phyloP scores from a whole-genome alignment of 1,140 invertebrate species.

The Condylostylus longicornis region DNA sequence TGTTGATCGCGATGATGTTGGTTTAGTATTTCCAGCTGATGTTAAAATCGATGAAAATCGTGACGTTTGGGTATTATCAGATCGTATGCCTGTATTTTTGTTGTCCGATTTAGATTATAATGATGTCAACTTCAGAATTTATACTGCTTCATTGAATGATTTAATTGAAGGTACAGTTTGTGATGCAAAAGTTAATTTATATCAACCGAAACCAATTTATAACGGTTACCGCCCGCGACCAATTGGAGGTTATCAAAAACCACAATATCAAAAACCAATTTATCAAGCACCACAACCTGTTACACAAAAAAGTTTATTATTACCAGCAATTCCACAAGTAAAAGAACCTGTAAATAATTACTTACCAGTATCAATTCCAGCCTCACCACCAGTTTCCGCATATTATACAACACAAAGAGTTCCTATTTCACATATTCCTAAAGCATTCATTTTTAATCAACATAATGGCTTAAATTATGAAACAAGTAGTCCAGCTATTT shows the following conservation, averaged over 20 bases:
- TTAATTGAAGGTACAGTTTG: conserved; percentile 56
- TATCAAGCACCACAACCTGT: not conserved
- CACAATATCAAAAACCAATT: conserved; percentile 1
- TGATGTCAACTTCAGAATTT: conserved; percentile 64
- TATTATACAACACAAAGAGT: conserved; percentile 5
- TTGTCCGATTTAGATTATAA: conserved; percentile 53
- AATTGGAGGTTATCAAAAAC: conserved; percentile 16
- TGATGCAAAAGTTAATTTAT: conserved; percentile 32
- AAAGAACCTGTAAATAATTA: no score
- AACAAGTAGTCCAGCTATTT: conserved; percentile 21
- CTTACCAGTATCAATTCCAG: no score
- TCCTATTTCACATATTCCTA: conserved; percentile 20
- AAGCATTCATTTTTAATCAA: conserved; percentile 28
- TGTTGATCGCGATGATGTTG: conserved; percentile 55
- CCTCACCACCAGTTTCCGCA: conserved; percentile 6
- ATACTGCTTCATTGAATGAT: conserved; percentile 44
- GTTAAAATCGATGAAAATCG: conserved; percentile 52
- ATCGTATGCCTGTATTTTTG: conserved; percentile 63
- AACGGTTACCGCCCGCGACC: conserved; percentile 9
- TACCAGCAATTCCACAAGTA: conserved; percentile 11
- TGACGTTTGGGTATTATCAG: conserved; percentile 62
- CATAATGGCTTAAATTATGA: conserved; percentile 29
- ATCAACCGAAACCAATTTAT: conserved; percentile 21
- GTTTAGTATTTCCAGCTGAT: conserved; percentile 60
- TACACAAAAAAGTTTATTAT: conserved; percentile 13